phyloP scores from a whole-genome alignment of 2,888 invertebrate genomes.

The Cordilura impudica region DNA sequence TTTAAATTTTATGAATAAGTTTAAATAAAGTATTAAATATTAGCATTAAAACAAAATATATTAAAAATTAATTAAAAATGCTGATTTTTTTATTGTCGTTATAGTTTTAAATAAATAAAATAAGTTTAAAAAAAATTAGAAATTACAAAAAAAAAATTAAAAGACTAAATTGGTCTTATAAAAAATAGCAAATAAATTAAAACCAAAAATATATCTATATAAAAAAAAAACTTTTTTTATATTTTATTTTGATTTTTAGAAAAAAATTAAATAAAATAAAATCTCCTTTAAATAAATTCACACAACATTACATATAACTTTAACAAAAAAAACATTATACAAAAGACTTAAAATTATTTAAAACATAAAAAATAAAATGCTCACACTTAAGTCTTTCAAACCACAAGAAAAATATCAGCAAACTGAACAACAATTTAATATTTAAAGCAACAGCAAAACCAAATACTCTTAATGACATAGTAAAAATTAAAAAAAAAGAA shows the following conservation, averaged over 20 bases:
- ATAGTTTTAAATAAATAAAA: slow-evolving; percentile 70
- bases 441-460: slow-evolving; percentile 36
- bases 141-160: background rate
- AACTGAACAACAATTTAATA: slow-evolving; percentile 68
- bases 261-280: slow-evolving; percentile 4
- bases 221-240: slow-evolving; percentile 1
- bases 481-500: slow-evolving; percentile 11
- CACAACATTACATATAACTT: background rate
- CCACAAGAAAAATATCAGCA: slow-evolving; percentile 64
- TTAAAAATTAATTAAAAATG: slow-evolving; percentile 65
- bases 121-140: slow-evolving; percentile 56
- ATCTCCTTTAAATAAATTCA: background rate
- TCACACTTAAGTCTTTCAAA: slow-evolving; percentile 5
- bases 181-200: slow-evolving; percentile 4
- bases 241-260: background rate
- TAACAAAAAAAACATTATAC: background rate
- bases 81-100: slow-evolving; percentile 76
- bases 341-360: background rate
- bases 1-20: slow-evolving; percentile 47
- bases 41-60: slow-evolving; percentile 59
- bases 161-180: slow-evolving; percentile 7
- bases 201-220: background rate
- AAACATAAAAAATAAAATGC: slow-evolving; percentile 13
- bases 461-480: slow-evolving; percentile 24
- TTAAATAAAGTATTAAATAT: slow-evolving; percentile 47